Percentiles rank a stretch among this genome's conserved stretches.
phyloP scores from a whole-genome alignment of 2,888 invertebrate genomes.

The Thysanoteuthis rhombus region DNA sequence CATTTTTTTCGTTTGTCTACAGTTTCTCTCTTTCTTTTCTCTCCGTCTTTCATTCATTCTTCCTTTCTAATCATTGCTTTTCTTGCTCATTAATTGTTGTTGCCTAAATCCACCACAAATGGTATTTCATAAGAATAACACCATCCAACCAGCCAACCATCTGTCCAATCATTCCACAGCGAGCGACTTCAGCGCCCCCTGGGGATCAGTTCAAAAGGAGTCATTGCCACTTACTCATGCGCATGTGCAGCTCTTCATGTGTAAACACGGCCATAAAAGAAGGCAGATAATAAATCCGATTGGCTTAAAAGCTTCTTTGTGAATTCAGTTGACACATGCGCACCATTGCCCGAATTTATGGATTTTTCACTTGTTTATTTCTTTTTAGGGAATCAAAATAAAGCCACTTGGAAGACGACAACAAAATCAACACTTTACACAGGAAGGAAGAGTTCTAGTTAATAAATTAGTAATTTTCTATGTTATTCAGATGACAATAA shows the following conservation, averaged over 20 bases:
- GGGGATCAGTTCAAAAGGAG: neutral
- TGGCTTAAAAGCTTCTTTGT: constrained; percentile 12
- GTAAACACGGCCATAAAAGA: neutral
- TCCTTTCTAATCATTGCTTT: neutral
- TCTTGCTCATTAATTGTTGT: neutral
- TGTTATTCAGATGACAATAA: neutral
- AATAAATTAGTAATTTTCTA: neutral
- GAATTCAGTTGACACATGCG: neutral
- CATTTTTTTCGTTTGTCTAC: neutral
- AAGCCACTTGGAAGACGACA: neutral
- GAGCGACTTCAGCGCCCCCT: neutral
- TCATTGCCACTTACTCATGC: constrained; percentile 12
- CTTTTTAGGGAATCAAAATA: neutral
- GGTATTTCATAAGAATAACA: neutral
- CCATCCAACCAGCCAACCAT: neutral
- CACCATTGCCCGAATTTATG: neutral
- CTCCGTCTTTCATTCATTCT: neutral
- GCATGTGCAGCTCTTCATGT: neutral
- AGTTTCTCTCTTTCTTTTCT: neutral
- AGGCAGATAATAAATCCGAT: neutral
- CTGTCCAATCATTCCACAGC: neutral
- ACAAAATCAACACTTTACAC: neutral
- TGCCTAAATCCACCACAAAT: neutral
- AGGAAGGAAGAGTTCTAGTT: neutral
- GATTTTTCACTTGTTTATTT: too few species aligned